Evolutionary conservation across 2,888 invertebrate species (phyloP).

Genomic region (Pilophorus perplexus): DNA sequence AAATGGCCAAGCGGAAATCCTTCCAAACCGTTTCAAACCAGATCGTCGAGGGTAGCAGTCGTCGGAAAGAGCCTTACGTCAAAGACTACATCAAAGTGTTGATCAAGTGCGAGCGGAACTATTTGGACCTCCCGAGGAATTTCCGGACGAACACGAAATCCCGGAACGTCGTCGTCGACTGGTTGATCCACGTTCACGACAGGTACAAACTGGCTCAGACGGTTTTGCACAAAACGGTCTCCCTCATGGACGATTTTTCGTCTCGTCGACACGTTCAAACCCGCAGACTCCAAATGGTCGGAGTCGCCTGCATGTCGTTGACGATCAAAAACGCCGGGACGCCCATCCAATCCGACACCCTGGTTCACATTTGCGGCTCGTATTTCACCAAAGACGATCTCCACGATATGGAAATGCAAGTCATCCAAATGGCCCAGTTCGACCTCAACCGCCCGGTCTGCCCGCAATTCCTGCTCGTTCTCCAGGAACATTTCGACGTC

Average conservation of each 20-base stretch:
- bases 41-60: not conserved
- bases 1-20: not conserved
- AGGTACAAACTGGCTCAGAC: conserved; percentile 7
- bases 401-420: conserved; percentile 4
- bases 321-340: conserved; percentile 7
- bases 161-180: conserved; percentile 24
- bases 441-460: conserved; percentile 24
- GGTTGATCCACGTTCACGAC: conserved; percentile 31
- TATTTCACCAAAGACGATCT: conserved; percentile 19
- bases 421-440: conserved; percentile 13
- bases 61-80: conserved; percentile 12
- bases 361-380: conserved; percentile 20
- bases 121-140: conserved; percentile 9
- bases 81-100: conserved; percentile 20
- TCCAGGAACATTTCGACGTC: conserved; percentile 18
- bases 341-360: not conserved
- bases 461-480: conserved; percentile 15
- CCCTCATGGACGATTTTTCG: conserved; percentile 29
- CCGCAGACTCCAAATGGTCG: conserved; percentile 15
- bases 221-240: conserved; percentile 27
- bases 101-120: not conserved
- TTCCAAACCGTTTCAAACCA: not conserved
- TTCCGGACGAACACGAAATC: conserved; percentile 33
- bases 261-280: conserved; percentile 8
- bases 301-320: conserved; percentile 10